Conservation (phyloP, 2,113 vertebrate species). For the Cygnus atratus region DNA sequence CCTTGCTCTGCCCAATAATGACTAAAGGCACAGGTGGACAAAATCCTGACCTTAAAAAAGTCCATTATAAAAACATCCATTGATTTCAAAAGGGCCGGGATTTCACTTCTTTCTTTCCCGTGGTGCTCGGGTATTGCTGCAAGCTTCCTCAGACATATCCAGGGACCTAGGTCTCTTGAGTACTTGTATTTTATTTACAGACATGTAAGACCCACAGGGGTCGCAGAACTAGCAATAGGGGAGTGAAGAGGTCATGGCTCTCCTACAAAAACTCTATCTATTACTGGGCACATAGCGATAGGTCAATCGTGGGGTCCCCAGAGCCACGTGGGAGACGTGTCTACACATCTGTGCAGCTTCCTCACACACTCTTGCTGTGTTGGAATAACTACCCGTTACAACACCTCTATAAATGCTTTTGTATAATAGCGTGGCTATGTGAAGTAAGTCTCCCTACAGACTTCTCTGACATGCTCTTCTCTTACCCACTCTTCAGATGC, state of each 20-base stretch:
- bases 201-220: not conserved
- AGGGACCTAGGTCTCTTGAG: not conserved
- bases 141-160: not conserved
- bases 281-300: accelerated
- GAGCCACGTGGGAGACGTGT: not conserved
- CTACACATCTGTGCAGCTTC: not conserved
- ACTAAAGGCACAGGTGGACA: not conserved
- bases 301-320: not conserved
- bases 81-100: not conserved
- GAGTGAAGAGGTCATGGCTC: not conserved
- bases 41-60: not conserved
- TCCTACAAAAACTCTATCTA: not conserved
- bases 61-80: not conserved
- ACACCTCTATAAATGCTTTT: not conserved
- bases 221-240: not conserved
- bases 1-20: not conserved
- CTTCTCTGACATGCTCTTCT: not conserved
- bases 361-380: not conserved
- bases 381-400: not conserved
- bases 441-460: not conserved
- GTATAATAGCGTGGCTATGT: not conserved
- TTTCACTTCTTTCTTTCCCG: not conserved
- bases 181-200: not conserved
- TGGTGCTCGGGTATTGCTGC: not conserved
- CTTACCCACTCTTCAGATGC: not conserved